Base-by-base conservation (phyloP, 2,797 vertebrate genomes). In the Parotocinclus haroldoi region DNA sequence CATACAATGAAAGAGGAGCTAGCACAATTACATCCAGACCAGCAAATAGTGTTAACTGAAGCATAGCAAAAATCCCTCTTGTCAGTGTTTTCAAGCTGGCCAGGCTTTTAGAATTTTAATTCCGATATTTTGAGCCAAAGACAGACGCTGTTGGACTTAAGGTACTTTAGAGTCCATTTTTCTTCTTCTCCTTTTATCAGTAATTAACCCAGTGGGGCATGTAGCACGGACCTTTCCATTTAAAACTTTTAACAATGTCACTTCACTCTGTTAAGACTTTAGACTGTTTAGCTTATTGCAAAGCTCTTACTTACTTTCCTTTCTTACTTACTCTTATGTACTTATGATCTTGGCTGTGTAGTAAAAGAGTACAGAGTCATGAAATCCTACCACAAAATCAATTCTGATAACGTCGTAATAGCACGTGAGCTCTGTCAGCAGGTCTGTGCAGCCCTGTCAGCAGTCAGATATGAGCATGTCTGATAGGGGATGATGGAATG, bases 171-270 rank as follows among this genome's bases (percentile, higher is more conserved):
- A 38, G 9, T 12, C 9, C n/a, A 39, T 36, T 40, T 18, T 17
- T 7, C 17, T 16, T 65, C 17, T 16, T 65, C 58, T n/a, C n/a
- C n/a, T 60, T 13, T 60, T 46, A 58, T 13, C 51, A 46, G 36
- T 60, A 66, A 71, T 66, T 60, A 66, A 36, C 36, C n/a, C 61
- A 40, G 56, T 52, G 36, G 5, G 9, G 56, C 19, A 1, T 58
- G 19, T 2, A 16, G 39, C 39, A 19, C 19, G 3, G 9, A 38
- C 11, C n/a, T 2, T 17, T 48, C 19, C 17, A 42, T 3, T 44
- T 58, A 54, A n/a, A 19, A 8, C 54, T 18, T 37, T 19, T n/a
- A 45, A 46, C 51, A 9, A 38, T 16, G 14, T 50, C 38, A 10
- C 8, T 16, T 16, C 27, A 27, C 27, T 52, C 12, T 8, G 10